Conservation (phyloP, 2,888 invertebrate genomes). For the Pediacus dermestoides region DNA sequence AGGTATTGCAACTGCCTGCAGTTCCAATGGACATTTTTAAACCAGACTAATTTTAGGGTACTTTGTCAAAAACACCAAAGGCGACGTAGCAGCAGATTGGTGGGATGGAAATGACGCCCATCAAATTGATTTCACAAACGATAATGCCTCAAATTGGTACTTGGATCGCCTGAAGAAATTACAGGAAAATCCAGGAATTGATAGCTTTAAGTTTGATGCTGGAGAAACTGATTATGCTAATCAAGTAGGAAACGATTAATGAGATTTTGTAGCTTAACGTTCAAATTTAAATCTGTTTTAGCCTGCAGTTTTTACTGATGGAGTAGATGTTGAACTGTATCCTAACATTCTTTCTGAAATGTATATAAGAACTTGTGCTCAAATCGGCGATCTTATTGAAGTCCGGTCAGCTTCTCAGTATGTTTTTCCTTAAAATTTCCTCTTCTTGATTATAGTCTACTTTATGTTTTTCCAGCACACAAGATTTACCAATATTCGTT, state of each 20-base stretch:
- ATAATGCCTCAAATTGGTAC: conserved; percentile 61
- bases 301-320: conserved; percentile 29
- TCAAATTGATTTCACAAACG: conserved; percentile 71
- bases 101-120: conserved; percentile 58
- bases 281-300: too few relatives aligned
- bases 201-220: conserved; percentile 78
- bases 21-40: conserved; percentile 2
- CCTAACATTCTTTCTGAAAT: conserved; percentile 57
- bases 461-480: conserved; percentile 52
- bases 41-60: conserved; percentile 41
- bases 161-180: conserved; percentile 53
- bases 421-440: conserved; percentile 7
- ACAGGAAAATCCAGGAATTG: conserved; percentile 61
- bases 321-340: conserved; percentile 53
- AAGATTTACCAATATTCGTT: conserved; percentile 66
- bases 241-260: conserved; percentile 50
- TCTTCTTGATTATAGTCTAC: too few relatives aligned
- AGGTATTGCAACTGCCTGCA: too few relatives aligned
- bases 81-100: conserved; percentile 50
- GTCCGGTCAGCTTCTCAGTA: conserved; percentile 67
- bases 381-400: conserved; percentile 64
- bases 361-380: conserved; percentile 57
- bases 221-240: conserved; percentile 72
- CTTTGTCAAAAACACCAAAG: conserved; percentile 54
- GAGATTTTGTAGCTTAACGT: conserved; percentile 6